These are phyloP conservation scores for Philopedon plagiatum DNA, from an alignment of 2,888 invertebrate species.

Conservation along the genomic window DNA sequence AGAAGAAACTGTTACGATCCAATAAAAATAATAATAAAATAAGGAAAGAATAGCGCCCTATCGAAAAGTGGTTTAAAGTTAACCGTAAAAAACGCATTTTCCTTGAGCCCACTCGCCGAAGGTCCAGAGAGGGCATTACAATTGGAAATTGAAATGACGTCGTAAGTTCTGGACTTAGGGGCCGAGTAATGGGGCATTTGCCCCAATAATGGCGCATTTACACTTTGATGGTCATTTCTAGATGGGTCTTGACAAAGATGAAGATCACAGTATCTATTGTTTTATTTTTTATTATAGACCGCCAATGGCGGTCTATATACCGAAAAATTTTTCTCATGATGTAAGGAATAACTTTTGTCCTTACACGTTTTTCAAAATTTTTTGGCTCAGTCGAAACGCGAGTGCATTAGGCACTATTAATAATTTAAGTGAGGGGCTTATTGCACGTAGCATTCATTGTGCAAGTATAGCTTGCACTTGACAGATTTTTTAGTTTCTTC, in stretches of 20 bases:
- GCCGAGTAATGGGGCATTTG: conserved; percentile 62
- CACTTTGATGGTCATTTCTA: conserved; percentile 65
- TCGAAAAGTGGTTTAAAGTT: conserved; percentile 51
- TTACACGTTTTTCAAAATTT: too few relatives aligned
- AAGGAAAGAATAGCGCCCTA: conserved; percentile 44
- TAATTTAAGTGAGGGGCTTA: too few relatives aligned
- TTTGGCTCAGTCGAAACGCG: too few relatives aligned
- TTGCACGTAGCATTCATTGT: too few relatives aligned
- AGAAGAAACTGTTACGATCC: conserved; percentile 43
- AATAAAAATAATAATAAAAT: conserved; percentile 52
- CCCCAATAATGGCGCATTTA: conserved; percentile 67
- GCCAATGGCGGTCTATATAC: too few relatives aligned
- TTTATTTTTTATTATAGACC: conserved; percentile 54
- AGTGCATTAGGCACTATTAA: too few relatives aligned
- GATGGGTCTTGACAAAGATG: conserved; percentile 56
- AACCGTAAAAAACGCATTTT: conserved; percentile 53
- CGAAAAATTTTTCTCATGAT: too few relatives aligned
- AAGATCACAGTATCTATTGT: conserved; percentile 51
- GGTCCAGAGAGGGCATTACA: conserved; percentile 62
- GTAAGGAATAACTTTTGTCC: too few relatives aligned
- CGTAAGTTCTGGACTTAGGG: conserved; percentile 66
- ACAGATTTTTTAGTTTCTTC: too few relatives aligned
- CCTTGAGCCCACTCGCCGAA: conserved; percentile 52
- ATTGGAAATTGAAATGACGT: conserved; percentile 68
- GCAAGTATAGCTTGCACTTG: too few relatives aligned